phyloP scores from a whole-genome alignment of 2,113 vertebrate species.

The Sigmodon hispidus region DNA sequence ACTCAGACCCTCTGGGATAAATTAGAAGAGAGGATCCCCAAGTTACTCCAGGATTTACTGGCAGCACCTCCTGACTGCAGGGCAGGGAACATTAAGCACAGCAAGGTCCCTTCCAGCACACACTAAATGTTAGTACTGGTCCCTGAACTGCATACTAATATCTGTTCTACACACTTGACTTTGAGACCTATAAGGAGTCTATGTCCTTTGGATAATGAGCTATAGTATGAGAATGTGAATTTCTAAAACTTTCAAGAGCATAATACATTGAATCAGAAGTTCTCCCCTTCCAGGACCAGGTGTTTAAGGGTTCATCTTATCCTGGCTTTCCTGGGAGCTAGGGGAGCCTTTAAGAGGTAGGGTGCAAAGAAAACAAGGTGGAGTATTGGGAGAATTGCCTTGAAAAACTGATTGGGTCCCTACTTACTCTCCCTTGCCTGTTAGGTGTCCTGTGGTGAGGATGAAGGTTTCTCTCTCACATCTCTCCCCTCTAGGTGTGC shows the following conservation, averaged over 20 bases:
- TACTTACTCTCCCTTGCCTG: neutral
- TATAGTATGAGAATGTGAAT: neutral
- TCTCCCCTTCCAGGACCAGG: neutral
- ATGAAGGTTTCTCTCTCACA: neutral
- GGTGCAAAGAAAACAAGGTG: neutral
- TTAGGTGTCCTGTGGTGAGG: neutral
- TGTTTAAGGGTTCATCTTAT: neutral
- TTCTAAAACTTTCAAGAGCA: neutral
- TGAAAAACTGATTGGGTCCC: neutral
- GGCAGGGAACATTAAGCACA: rapidly evolving
- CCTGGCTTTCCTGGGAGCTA: neutral
- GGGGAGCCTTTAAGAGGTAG: neutral
- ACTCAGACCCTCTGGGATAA: neutral
- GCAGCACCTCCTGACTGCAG: neutral
- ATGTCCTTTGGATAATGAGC: neutral
- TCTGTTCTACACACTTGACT: neutral
- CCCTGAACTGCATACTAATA: neutral
- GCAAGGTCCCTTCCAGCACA: neutral
- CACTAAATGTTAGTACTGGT: neutral
- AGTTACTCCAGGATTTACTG: neutral
- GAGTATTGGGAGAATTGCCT: too few relatives aligned
- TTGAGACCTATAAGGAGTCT: too few relatives aligned
- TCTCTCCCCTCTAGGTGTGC: neutral
- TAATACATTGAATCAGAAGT: neutral
- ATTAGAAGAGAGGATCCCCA: neutral